Conservation (phyloP, 2,113 vertebrate genomes). For the Setophaga coronata region DNA sequence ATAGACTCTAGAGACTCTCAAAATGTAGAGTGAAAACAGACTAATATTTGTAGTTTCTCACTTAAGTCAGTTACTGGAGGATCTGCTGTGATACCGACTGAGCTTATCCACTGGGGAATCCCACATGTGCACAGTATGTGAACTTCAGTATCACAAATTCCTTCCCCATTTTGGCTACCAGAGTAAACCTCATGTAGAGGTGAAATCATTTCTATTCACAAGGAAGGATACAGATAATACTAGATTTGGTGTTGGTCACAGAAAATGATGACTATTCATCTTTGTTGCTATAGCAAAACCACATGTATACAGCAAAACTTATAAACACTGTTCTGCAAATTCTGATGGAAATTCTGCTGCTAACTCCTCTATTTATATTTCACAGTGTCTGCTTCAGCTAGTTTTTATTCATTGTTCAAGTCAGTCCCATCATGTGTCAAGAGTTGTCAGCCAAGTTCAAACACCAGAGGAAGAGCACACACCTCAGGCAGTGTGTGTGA, state of each 20-base stretch:
- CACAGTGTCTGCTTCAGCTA: not conserved
- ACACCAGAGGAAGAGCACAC: not conserved
- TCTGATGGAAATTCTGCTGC: slow-evolving; percentile 1
- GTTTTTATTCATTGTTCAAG: not conserved
- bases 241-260: not conserved
- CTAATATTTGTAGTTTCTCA: not conserved
- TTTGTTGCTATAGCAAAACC: slow-evolving; percentile 33
- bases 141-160: not conserved
- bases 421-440: not conserved
- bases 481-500: rapidly evolving
- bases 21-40: not conserved
- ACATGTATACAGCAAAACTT: not conserved
- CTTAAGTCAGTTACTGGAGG: not conserved
- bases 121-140: not conserved
- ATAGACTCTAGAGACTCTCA: not conserved
- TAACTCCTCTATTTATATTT: not conserved
- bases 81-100: not conserved
- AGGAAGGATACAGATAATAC: not conserved
- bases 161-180: not conserved
- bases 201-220: not conserved
- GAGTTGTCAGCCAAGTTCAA: not conserved
- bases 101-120: not conserved
- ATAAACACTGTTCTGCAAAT: not conserved
- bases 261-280: not conserved
- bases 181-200: not conserved